Base-by-base conservation (phyloP, 2,113 vertebrate genomes). In the Heterochromis multidens region DNA sequence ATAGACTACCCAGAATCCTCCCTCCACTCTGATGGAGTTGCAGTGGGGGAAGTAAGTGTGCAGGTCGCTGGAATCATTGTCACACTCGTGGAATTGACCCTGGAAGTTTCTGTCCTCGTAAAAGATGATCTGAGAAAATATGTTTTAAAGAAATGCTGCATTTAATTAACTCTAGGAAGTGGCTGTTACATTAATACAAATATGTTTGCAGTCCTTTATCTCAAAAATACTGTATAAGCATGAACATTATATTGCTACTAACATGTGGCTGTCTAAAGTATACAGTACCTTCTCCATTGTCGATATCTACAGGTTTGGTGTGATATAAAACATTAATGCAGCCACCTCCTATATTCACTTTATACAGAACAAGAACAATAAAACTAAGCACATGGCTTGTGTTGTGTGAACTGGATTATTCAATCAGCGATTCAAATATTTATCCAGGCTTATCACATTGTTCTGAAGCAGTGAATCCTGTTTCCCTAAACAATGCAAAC, bases 1-100 rank as follows among this genome's bases (percentile, higher is more conserved):
- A 5, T 94, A 95, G 16, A 95, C 83, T 43, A 95, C 94, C 95
- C 95, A 96, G 85, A 91, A 91, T 60, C 95, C 95, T 13, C 80
- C 89, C 10, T 94, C 91, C 57, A 96, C 95, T 27, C 84, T 84
- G 80, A 94, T 86, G 23, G 93, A 95, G 89, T 93, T 94, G 81
- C 95, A 94, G 57, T 65, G 90, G 83, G 85, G 88, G 83, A 95
- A 79, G 80, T 92, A 93, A 4, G 88, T 43, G 79, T 95, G 93
- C 82, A 94, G 89, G 79, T 95, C 92, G 3, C 89, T 80, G 77
- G 88, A 95, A 82, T 96, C 92, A 12, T 80, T 83, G 54, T 86
- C 79, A 62, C 94, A 94, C 43, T 94, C 88, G 40, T 94, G 91
- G 57, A 88, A 94, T 40, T 86, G 90, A 81, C 94, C 94, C 84